A percentile compares a stretch with the other conserved stretches of the same genome.
Conservation (phyloP, 2,888 invertebrate species). For the Eudasyphora cyanicolor region DNA sequence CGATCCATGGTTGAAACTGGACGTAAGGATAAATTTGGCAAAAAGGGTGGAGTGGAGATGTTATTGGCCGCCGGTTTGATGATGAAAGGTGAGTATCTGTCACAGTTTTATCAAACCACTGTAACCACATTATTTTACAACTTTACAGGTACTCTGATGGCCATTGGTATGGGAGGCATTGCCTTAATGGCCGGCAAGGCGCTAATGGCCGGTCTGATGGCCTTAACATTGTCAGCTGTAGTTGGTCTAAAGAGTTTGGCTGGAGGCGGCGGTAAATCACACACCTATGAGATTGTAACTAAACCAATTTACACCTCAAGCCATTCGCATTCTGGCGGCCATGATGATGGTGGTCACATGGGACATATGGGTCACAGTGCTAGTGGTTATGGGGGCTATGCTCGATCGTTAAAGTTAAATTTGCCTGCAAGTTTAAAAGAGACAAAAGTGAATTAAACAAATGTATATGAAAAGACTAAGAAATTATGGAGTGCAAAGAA, state of each 20-base stretch:
- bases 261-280: constrained; percentile 85
- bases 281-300: constrained; percentile 91
- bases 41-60: constrained; percentile 81
- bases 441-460: not conserved
- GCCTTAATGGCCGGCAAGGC: constrained; percentile 92
- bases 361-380: constrained; percentile 79
- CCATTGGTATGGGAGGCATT: constrained; percentile 87
- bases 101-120: not conserved
- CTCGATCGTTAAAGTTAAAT: constrained; percentile 74
- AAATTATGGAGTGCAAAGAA: not conserved
- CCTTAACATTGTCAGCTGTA: constrained; percentile 88
- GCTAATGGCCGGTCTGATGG: constrained; percentile 90
- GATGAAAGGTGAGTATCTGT: constrained; percentile 82
- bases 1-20: constrained; percentile 82
- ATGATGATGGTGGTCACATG: constrained; percentile 82
- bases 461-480: not conserved
- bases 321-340: constrained; percentile 83
- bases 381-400: constrained; percentile 81
- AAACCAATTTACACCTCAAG: constrained; percentile 88
- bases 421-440: constrained; percentile 60
- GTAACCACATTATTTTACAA: not conserved
- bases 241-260: constrained; percentile 88
- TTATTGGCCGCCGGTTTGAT: constrained; percentile 82
- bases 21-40: constrained; percentile 82
- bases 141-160: constrained; percentile 85